Evolutionary conservation across 2,113 vertebrate species (phyloP).

Genomic region (Phaetusa simplex): DNA sequence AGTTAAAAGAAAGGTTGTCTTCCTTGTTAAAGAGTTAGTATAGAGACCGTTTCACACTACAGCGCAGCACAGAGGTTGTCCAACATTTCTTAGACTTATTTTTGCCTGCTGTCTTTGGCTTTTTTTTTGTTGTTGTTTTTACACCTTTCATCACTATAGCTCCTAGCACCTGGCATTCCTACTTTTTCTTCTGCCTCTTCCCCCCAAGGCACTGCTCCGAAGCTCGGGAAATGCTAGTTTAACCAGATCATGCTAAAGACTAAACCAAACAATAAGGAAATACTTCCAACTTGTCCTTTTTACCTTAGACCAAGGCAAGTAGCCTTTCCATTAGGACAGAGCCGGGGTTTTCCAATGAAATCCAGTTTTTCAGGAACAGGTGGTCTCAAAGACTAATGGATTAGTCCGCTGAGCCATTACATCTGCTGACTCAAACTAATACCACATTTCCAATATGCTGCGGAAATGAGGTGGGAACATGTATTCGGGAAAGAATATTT

Average conservation of each 20-base stretch:
- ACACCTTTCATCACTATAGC: neutral
- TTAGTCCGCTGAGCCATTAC: neutral
- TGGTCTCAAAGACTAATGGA: neutral
- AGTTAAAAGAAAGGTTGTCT: accelerated
- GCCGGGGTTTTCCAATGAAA: neutral
- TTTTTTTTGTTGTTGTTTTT: too few relatives aligned
- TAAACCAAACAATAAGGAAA: neutral
- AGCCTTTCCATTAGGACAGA: neutral
- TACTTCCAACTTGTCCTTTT: neutral
- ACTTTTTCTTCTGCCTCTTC: neutral
- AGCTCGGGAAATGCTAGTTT: neutral
- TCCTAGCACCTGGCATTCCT: accelerated
- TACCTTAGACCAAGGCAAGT: neutral
- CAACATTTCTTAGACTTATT: neutral
- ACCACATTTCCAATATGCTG: neutral
- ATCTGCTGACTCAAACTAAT: neutral
- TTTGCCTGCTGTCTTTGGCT: too few relatives aligned
- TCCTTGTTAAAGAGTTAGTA: too few relatives aligned
- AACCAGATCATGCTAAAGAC: accelerated
- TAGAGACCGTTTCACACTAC: too few relatives aligned
- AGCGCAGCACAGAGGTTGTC: accelerated
- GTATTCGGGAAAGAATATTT: neutral
- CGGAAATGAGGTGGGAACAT: accelerated
- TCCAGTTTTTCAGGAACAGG: neutral
- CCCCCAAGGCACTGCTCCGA: accelerated